These are phyloP conservation scores for Sarcoramphus papa DNA, from an alignment of 2,797 vertebrate genomes.

Conservation along the genomic window DNA sequence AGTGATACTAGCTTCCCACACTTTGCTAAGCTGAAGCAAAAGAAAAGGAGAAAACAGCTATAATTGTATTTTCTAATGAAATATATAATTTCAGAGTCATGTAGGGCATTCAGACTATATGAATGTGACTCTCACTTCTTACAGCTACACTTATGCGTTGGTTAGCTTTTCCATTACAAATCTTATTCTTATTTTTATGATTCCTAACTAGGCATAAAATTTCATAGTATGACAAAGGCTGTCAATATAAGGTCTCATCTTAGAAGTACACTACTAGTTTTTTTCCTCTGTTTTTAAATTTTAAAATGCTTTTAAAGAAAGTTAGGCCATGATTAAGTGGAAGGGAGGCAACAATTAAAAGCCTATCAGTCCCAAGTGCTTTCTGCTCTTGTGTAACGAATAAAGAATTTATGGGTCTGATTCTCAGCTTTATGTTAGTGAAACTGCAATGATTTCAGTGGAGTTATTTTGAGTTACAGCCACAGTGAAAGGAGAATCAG, in stretches of 20 bases:
- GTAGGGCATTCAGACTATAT: background rate
- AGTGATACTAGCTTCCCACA: background rate
- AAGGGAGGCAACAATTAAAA: constrained; percentile 4
- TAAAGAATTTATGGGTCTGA: background rate
- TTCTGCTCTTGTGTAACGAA: background rate
- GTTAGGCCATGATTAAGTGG: background rate
- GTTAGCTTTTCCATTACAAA: background rate
- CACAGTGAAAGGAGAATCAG: background rate
- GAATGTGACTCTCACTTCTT: background rate
- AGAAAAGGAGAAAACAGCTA: background rate
- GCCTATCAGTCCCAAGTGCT: background rate
- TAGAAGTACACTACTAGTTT: background rate
- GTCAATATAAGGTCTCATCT: background rate
- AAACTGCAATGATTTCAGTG: background rate
- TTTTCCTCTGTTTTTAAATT: background rate
- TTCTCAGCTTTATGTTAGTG: background rate
- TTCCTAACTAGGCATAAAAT: background rate
- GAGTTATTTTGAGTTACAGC: background rate
- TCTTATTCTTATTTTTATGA: background rate
- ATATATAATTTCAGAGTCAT: background rate
- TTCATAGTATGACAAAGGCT: background rate
- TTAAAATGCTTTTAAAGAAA: background rate
- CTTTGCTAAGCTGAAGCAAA: background rate
- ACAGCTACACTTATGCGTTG: background rate
- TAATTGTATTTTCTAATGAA: background rate